Base-by-base conservation (phyloP, 1,140 invertebrate species). In the Bombus impatiens region DNA sequence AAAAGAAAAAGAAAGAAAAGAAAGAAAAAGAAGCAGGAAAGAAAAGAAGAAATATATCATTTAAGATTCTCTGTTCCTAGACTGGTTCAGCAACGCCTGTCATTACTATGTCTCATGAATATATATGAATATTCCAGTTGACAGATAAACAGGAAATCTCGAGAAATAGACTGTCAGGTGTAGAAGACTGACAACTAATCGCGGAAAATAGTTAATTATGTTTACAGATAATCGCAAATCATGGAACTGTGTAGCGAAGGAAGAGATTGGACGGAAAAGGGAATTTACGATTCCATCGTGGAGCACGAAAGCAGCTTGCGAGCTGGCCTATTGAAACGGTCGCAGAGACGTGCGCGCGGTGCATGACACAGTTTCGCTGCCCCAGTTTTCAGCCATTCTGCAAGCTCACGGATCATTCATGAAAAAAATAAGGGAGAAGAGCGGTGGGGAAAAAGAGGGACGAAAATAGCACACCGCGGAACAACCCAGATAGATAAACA, bases 401-500 rank as follows among this genome's bases (percentile, higher is more conserved):
- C 77, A 80, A 80, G 83, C 76, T 85, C 82, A 53, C 77, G 77
- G 78, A 72, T 85, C 78, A 85, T 85, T 85, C 83, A 80, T 47
- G 78, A 71, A 83, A 83, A 76, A 82, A 62, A 44, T 32, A 28
- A 42, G 25, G 32, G 32, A 70, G 53, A n/a, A 65, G 57, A 13
- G 42, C 9, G 22, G 25, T 6, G 44, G 25, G 28, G 67, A 32
- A n/a, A 62, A n/a, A 44, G 40, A 15, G n/a, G 71, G 35, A 32
- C 62, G 83, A 85, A 80, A 85, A 80, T 80, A 65, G 78, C 82
- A n/a, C 76, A n/a, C 10, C 67, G 67, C n/a, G 82, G 82, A 79
- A 79, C 76, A 84, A 79, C 67, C 82, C 77, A 79, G 65, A 84
- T 84, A 84, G 76, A 84, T 79, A 84, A 84, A 84, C 77, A 79